Evolutionary conservation across 2,888 invertebrate species (phyloP).

Genomic region (Meiosimyza decipiens): DNA sequence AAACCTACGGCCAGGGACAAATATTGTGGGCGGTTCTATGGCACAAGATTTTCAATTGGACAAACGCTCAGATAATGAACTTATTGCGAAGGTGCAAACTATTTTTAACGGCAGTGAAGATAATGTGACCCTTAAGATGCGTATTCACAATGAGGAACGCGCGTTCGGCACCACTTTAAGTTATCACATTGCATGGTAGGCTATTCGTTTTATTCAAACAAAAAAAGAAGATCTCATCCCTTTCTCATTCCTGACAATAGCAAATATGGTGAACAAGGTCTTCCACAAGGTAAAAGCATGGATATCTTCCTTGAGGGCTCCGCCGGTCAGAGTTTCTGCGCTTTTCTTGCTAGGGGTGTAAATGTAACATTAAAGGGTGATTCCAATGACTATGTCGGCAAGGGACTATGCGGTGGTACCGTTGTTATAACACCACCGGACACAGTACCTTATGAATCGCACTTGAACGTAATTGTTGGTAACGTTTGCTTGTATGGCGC

Average conservation of each 20-base stretch:
- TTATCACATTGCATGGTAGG: conserved; percentile 93
- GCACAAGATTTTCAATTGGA: conserved; percentile 87
- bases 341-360: conserved; percentile 92
- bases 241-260: conserved; percentile 67
- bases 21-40: conserved; percentile 90
- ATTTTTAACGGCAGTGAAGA: conserved; percentile 80
- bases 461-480: conserved; percentile 96
- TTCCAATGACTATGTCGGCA: conserved; percentile 98
- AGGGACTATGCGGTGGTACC: conserved; percentile 94
- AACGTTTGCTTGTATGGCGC: conserved; percentile 99
- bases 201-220: conserved; percentile 38
- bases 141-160: conserved; percentile 90
- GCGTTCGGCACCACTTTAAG: conserved; percentile 94
- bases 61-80: conserved; percentile 85
- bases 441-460: conserved; percentile 86
- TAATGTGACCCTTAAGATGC: conserved; percentile 78
- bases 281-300: conserved; percentile 81
- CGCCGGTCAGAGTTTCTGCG: conserved; percentile 99
- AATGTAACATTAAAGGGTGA: conserved; percentile 94
- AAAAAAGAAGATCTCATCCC: too few species aligned
- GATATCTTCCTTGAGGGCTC: conserved; percentile 88
- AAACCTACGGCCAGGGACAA: conserved; percentile 88
- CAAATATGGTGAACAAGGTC: conserved; percentile 86
- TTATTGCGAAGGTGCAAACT: conserved; percentile 77
- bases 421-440: conserved; percentile 93